phyloP scores from a whole-genome alignment of 2,888 invertebrate genomes.

The Itoplectis maculator region DNA sequence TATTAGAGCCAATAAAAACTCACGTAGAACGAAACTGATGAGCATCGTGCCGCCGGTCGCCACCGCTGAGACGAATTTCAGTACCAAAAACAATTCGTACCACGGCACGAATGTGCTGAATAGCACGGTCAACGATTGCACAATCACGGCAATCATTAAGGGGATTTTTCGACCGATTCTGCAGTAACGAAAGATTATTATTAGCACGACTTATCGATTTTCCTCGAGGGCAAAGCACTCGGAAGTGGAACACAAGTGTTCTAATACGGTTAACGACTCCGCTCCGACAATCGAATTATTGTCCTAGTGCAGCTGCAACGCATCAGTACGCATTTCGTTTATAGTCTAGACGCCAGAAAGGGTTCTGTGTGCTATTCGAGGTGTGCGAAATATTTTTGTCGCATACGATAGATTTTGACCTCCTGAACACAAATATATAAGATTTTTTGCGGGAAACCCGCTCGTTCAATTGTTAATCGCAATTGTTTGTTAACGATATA shows the following conservation, averaged over 20 bases:
- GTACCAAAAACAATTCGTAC: slow-evolving; percentile 87
- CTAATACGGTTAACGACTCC: slow-evolving; percentile 5
- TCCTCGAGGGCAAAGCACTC: slow-evolving; percentile 7
- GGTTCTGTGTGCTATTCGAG: neutral
- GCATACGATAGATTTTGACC: neutral
- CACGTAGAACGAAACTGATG: slow-evolving; percentile 88
- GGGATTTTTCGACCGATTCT: slow-evolving; percentile 89
- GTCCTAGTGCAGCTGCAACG: no score
- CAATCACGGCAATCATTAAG: slow-evolving; percentile 86
- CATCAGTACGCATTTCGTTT: no score
- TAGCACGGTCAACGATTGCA: slow-evolving; percentile 86
- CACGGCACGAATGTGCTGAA: slow-evolving; percentile 86
- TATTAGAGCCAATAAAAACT: slow-evolving; percentile 73
- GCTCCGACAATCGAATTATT: neutral
- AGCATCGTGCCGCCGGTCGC: slow-evolving; percentile 89
- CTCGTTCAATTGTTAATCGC: neutral
- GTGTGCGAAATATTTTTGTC: neutral
- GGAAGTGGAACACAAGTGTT: neutral
- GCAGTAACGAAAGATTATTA: no score
- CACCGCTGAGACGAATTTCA: slow-evolving; percentile 87
- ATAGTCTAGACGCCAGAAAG: neutral
- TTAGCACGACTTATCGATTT: neutral
- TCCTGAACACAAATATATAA: slow-evolving; percentile 1
- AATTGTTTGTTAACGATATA: no score
- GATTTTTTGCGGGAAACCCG: neutral